phyloP scores from a whole-genome alignment of 2,113 vertebrate species.

The Brienomyrus longianalis region DNA sequence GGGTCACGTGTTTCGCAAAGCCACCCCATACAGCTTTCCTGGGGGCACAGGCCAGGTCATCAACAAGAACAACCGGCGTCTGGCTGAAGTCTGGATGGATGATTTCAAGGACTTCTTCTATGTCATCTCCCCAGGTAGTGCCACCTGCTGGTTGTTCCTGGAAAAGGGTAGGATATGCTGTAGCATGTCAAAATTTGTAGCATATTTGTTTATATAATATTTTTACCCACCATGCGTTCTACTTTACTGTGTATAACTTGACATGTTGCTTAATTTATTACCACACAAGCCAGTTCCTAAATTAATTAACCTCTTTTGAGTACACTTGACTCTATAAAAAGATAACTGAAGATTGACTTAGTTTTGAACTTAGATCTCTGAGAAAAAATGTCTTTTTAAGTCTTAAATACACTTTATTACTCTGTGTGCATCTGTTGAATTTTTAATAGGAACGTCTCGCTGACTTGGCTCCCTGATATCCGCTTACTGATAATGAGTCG shows the following conservation, averaged over 20 bases:
- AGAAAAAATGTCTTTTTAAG: neutral
- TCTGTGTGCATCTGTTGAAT: neutral
- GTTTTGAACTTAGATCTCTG: neutral
- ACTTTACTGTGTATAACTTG: neutral
- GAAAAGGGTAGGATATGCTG: neutral
- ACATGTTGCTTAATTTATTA: neutral
- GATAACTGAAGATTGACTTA: neutral
- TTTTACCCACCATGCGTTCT: neutral
- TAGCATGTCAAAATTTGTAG: neutral
- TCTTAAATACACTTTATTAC: neutral
- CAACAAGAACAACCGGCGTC: constrained; percentile 93
- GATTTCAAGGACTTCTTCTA: constrained; percentile 99
- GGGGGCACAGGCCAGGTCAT: constrained; percentile 97
- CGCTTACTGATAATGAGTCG: neutral
- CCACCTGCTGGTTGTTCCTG: neutral
- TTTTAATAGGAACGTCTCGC: neutral
- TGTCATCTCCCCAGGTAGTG: constrained; percentile 90
- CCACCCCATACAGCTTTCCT: constrained; percentile 93
- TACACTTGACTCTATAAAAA: neutral
- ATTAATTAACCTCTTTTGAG: constrained; percentile 7
- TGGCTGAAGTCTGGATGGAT: constrained; percentile 99
- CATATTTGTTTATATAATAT: neutral
- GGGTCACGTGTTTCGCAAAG: constrained; percentile 94
- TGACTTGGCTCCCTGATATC: neutral
- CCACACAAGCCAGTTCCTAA: neutral